Percentiles rank a stretch among this genome's conserved stretches.
These are phyloP conservation scores for Tyrannus savana DNA, from an alignment of 2,113 vertebrate species.

Conservation along the genomic window DNA sequence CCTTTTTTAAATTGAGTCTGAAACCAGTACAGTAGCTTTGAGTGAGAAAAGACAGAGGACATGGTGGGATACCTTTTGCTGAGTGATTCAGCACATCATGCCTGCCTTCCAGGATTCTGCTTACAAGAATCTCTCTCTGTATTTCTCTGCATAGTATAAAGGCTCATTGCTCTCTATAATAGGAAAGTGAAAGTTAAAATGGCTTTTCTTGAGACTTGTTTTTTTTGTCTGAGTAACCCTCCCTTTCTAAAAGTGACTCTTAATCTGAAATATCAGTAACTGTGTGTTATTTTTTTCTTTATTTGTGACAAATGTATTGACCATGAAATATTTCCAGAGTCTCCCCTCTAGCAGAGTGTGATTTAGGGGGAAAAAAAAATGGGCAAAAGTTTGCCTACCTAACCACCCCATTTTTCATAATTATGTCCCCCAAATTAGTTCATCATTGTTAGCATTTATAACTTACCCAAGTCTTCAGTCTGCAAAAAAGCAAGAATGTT, in stretches of 20 bases:
- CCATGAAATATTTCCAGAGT: neutral
- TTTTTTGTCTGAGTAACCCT: neutral
- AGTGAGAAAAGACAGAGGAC: neutral
- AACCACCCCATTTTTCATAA: accelerated
- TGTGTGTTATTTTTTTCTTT: too few species aligned
- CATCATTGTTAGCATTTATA: neutral
- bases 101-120: neutral
- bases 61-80: neutral
- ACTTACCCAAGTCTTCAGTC: neutral
- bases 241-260: neutral
- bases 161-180: neutral
- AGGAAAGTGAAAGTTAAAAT: neutral
- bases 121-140: neutral
- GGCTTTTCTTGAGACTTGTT: neutral
- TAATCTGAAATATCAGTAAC: neutral
- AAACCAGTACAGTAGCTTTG: neutral
- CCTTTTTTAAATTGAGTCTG: neutral
- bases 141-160: neutral
- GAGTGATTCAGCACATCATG: neutral
- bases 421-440: neutral
- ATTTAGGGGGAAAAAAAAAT: neutral
- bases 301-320: neutral
- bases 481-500: neutral
- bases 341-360: neutral
- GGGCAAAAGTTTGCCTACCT: neutral